Percentiles rank a stretch among this genome's conserved stretches.
phyloP scores from a whole-genome alignment of 1,140 invertebrate species.

The Ceratina calcarata region DNA sequence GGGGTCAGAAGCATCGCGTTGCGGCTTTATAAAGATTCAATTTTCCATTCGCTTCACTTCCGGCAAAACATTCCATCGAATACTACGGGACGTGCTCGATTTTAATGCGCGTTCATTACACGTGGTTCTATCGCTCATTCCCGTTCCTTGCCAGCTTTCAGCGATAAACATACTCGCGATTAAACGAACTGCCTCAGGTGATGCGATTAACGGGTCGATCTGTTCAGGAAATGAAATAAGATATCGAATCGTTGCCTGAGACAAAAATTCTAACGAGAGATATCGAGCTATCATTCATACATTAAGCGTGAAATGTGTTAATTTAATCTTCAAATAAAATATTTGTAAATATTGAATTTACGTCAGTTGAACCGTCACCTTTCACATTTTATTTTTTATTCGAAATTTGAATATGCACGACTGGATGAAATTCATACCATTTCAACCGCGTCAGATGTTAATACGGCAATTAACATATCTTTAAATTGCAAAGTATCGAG shows the following conservation, averaged over 20 bases:
- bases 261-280: too few species aligned
- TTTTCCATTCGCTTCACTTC: constrained; percentile 49
- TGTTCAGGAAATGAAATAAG: background rate
- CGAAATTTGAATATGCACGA: too few species aligned
- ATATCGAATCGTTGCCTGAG: too few species aligned
- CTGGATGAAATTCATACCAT: background rate
- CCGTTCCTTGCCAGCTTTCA: background rate
- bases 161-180: background rate
- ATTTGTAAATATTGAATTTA: too few species aligned
- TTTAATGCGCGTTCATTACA: constrained; percentile 45
- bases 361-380: too few species aligned
- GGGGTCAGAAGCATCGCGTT: background rate
- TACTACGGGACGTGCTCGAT: constrained; percentile 24
- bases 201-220: background rate
- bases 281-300: too few species aligned
- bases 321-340: too few species aligned
- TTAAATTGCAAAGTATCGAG: constrained; percentile 9
- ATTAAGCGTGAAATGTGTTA: too few species aligned
- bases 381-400: background rate
- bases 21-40: constrained; percentile 44
- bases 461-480: constrained; percentile 5
- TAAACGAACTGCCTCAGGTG: background rate
- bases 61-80: constrained; percentile 36
- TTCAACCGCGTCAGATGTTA: background rate
- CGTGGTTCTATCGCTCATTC: background rate